phyloP scores from a whole-genome alignment of 2,113 vertebrate genomes.

The Megaptera novaeangliae region DNA sequence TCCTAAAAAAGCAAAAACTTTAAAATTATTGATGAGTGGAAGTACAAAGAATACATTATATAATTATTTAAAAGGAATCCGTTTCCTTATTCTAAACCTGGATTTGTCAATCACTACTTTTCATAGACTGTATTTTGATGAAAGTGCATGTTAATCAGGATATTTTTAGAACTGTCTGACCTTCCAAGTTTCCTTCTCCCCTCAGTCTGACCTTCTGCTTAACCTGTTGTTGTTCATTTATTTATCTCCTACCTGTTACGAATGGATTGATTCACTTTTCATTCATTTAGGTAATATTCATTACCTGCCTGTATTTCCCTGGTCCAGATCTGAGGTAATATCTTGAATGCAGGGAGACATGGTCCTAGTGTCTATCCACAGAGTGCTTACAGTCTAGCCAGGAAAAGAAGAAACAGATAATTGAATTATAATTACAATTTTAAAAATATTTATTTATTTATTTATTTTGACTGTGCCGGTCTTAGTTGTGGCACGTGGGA shows the following conservation, averaged over 20 bases:
- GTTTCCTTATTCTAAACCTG: conserved; percentile 27
- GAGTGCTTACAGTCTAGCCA: not conserved
- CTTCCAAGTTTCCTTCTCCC: not conserved
- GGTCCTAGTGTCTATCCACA: not conserved
- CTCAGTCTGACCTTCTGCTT: not conserved
- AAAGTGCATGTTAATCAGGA: not conserved
- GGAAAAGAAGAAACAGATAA: not conserved
- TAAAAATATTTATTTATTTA: not conserved
- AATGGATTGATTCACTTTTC: not conserved
- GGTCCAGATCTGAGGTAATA: not conserved
- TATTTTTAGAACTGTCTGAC: not conserved
- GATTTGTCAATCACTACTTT: not conserved
- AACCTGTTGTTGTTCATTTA: not conserved
- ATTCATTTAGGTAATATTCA: not conserved
- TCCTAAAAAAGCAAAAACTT: not conserved
- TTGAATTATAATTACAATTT: not conserved
- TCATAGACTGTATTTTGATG: not conserved
- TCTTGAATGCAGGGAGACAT: not conserved
- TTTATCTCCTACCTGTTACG: not conserved
- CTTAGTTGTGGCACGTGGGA: too few species aligned
- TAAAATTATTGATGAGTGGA: not conserved
- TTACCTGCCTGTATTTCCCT: not conserved
- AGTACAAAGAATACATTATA: not conserved
- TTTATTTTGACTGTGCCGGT: too few species aligned
- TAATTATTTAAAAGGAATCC: not conserved